Base-by-base conservation (phyloP, 92 coral and sea anemone species). In the Palythoa grandiflora region DNA sequence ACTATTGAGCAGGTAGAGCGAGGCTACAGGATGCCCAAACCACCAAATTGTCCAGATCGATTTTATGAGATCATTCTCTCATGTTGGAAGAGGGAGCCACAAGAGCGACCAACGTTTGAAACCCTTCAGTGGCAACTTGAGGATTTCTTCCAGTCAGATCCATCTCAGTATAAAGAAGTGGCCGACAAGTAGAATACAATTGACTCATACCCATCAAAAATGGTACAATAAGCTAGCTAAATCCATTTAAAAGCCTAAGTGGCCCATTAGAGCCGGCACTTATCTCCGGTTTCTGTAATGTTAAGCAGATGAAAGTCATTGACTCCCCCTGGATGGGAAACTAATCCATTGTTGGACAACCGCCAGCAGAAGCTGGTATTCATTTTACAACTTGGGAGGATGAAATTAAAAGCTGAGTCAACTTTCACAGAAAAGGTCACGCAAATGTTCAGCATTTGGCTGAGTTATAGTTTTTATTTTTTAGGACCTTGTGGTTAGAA, bases 21-120 rank as follows among this genome's bases (percentile, higher is more conserved):
- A 39, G 98, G 94, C 28, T 96, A 93, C 90, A 90, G 99, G 44
- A 96, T 96, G 99, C 98, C 96, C 16, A 96, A 90, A 88, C 99
- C 99, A 20, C 55, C 78, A 54, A 87, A 81, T 50, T 93, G 96
- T 38, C 97, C 98, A 1, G 96, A 92, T 21, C 94, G 94, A 80
- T 88, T 96, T 39, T 96, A 96, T 28, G 94, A 90, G 54, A 91
- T 92, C 50, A 95, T 96, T 94, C 89, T 93, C 83, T 91, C 93
- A 1, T 96, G 99, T 60, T 96, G 99, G 99, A 90, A 86, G 73
- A 92, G 83, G 36, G 92, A 94, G 1, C 91, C 94, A 8, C 85
- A 73, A 38, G 87, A 93, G 66, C 95, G 99, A 35, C 99, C 99
- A 54, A 96, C 99, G 38, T 96, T 96, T 89, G 99, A 96, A 88